Evolutionary conservation across 2,797 vertebrate genomes (phyloP), one percentile per base, ranked within the genome.

Genomic region (Parauchenoglanis punctatus): DNA sequence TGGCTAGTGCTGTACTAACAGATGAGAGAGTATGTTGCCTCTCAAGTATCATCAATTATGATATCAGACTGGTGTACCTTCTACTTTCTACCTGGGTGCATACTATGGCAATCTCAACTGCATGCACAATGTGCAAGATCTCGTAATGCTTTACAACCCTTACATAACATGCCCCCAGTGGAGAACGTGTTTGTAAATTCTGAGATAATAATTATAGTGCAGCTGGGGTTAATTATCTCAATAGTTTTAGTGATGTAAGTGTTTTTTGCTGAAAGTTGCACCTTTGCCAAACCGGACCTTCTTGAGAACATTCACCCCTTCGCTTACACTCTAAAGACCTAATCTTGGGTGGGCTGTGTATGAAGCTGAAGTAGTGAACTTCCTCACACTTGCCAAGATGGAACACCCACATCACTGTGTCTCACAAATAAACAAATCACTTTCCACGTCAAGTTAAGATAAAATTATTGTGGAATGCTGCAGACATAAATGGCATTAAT

Each of bases 221-320:
- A 86, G 76, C 84, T 90, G 89, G 72, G 78, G 52, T 65, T 87
- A 84, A 91, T 91, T 85, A 89, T 75, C 80, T 87, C 56, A 83
- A 73, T 87, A 82, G 85, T 84, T 83, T 89, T 89, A 83, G 81
- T 89, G 65, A 40, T 83, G 61, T 78, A 70, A 83, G 85, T 17
- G 68, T 40, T 83, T 90, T 88, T 72, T 59, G 86, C 35, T 76
- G n/a, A 28, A 83, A 75, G 25, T n/a, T 31, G 15, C 35, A 86
- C 56, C 56, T 83, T 56, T 20, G 44, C 59, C 75, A 88, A 81
- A 70, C 23, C 13, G 7, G 63, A 85, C 82, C 68, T 70, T 84
- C 58, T 28, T 81, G 59, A 87, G 40, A 86, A 72, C 84, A 80
- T 72, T 35, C 28, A 83, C n/a, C 44, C 49, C 18, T 83, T 68